These are phyloP conservation scores for Callorhinus ursinus DNA, from an alignment of 2,113 vertebrate species.

Conservation along the genomic window DNA sequence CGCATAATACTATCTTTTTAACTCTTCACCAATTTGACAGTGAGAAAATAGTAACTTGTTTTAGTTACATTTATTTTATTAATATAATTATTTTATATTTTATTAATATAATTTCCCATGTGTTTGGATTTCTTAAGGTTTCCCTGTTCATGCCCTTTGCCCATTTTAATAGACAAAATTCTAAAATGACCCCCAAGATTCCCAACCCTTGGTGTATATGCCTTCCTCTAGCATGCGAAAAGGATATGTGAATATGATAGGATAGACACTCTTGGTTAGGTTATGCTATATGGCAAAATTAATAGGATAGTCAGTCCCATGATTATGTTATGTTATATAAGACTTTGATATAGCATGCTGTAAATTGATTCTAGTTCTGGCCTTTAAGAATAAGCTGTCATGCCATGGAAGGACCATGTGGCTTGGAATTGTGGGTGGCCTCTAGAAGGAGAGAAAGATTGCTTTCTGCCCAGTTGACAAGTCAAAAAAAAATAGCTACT, in stretches of 20 bases:
- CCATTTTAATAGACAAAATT: neutral
- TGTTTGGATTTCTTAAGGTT: neutral
- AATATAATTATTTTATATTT: neutral
- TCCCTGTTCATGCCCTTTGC: neutral
- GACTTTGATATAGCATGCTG: neutral
- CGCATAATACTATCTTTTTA: neutral
- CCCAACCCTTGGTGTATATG: neutral
- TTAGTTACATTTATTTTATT: neutral
- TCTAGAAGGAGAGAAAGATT: neutral
- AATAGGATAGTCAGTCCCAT: neutral
- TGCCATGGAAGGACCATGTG: neutral
- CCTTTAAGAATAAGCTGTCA: neutral
- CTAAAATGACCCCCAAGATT: neutral
- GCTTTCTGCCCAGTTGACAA: neutral
- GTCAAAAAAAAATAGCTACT: neutral
- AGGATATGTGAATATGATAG: neutral
- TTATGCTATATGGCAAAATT: neutral
- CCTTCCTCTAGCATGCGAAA: neutral
- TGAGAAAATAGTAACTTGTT: neutral
- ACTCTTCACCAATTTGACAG: neutral
- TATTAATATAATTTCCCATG: neutral
- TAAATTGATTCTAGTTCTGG: neutral
- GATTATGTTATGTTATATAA: neutral
- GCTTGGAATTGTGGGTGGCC: neutral
- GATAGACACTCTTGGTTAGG: neutral